Percentiles rank a stretch among this genome's conserved stretches.
phyloP scores from a whole-genome alignment of 2,113 vertebrate genomes.

The Nettapus auritus region DNA sequence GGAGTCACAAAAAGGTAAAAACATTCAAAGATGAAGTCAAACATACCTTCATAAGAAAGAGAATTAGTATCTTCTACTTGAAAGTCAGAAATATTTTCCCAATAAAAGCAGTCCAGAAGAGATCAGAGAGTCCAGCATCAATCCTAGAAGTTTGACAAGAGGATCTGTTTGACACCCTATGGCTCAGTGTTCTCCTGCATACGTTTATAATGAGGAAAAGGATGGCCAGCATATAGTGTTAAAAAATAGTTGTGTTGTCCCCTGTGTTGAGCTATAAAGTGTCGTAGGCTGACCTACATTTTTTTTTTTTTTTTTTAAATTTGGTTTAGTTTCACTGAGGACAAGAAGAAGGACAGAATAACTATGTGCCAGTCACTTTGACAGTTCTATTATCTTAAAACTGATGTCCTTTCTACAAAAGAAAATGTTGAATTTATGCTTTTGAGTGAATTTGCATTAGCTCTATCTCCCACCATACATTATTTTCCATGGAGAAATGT shows the following conservation, averaged over 20 bases:
- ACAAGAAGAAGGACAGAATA: not conserved
- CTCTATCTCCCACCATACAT: not conserved
- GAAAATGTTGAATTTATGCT: not conserved
- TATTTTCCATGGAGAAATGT: not conserved
- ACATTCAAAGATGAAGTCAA: not conserved
- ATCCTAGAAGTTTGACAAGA: not conserved
- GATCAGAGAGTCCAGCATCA: not conserved
- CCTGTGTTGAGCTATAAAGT: not conserved
- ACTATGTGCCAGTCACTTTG: not conserved
- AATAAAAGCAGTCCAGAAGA: not conserved
- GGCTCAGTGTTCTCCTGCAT: not conserved
- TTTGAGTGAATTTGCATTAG: not conserved
- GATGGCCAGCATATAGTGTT: not conserved
- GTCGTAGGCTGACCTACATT: rapidly evolving
- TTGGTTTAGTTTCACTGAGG: not conserved
- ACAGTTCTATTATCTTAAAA: not conserved
- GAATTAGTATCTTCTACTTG: not conserved
- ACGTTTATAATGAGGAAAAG: not conserved
- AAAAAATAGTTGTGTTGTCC: not conserved
- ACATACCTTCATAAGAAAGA: not conserved
- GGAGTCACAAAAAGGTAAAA: not conserved
- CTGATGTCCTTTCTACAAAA: not conserved
- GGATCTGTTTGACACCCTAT: not conserved
- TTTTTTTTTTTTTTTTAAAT: not conserved
- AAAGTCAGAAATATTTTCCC: not conserved